Evolutionary conservation across 2,888 invertebrate species (phyloP), one percentile per base, ranked within the genome.

Genomic region (Pollenia angustigena): DNA sequence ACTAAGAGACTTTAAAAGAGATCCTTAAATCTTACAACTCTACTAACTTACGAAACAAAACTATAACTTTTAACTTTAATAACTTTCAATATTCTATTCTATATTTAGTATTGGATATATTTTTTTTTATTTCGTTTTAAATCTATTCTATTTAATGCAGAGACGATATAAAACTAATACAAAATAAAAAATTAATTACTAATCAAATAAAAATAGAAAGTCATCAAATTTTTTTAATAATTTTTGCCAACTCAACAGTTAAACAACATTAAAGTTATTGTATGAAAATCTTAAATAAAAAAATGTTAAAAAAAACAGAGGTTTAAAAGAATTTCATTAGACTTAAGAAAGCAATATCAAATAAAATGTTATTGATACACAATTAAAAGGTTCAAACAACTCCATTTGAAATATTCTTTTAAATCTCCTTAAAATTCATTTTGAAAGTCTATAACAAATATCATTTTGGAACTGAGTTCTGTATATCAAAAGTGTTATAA

Each of bases 1-100:
- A 23, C 23, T 2, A 23, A 64, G 8, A 42, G 44, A 56, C 8
- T 8, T 23, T 50, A 18, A 56, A 32, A 69, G 6, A 60, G 40
- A 74, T 66, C 58, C 69, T 48, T 54, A 46, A 60, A 75, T 32
- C 60, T 50, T 52, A 72, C 14, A 75, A 60, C 75, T 68, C 75
- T 69, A 75, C 46, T 62, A 68, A 69, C 58, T 69, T 76, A 69
- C 3, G 58, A 81, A 68, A 58, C n/a, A 40, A 42, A 64, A 40
- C 42, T 80, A 72, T 66, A 58, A 74, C 74, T 50, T 74, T 66
- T 42, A 81, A 74, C 56, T 74, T 74, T 14, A 81, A 66, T 81
- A 76, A 82, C 82, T 82, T 82, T 76, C 76, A 76, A 76, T 76
- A 82, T 68, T 76, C 76, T 71, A 62, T 69, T 68, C 56, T 80